These are phyloP conservation scores for Tetraodon nigroviridis DNA, from an alignment of 2,113 vertebrate genomes.

Conservation along the genomic window DNA sequence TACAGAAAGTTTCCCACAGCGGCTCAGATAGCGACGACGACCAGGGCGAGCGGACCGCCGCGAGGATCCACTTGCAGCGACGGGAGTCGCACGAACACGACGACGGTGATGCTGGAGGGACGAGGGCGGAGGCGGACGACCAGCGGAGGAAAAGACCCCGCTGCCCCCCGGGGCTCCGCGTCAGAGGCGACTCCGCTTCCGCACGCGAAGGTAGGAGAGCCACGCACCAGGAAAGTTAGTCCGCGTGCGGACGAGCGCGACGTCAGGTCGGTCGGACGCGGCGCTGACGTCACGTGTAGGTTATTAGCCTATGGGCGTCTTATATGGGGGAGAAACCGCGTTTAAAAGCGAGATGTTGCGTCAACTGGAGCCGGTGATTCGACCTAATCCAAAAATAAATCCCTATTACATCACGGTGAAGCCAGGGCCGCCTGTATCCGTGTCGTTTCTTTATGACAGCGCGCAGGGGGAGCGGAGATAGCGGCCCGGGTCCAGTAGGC, in stretches of 20 bases:
- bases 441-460: no score
- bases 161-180: slow-evolving; percentile 41
- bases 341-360: no score
- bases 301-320: slow-evolving; percentile 1
- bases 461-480: no score
- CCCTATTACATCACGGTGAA: no score
- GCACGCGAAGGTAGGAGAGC: slow-evolving; percentile 35
- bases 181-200: slow-evolving; percentile 23
- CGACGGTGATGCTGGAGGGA: slow-evolving; percentile 13
- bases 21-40: slow-evolving; percentile 12
- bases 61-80: slow-evolving; percentile 36
- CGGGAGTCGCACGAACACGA: neutral
- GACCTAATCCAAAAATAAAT: no score
- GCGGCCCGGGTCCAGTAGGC: no score
- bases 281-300: slow-evolving; percentile 29
- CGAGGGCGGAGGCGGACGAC: slow-evolving; percentile 18
- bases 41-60: slow-evolving; percentile 31
- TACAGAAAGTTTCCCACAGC: slow-evolving; percentile 54
- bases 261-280: slow-evolving; percentile 14
- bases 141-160: slow-evolving; percentile 5
- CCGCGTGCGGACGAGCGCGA: neutral
- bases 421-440: no score
- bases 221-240: slow-evolving; percentile 1
- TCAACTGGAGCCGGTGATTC: no score
- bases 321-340: no score